These are phyloP conservation scores for Panzeria rudis DNA, from an alignment of 2,888 invertebrate species.

Conservation along the genomic window DNA sequence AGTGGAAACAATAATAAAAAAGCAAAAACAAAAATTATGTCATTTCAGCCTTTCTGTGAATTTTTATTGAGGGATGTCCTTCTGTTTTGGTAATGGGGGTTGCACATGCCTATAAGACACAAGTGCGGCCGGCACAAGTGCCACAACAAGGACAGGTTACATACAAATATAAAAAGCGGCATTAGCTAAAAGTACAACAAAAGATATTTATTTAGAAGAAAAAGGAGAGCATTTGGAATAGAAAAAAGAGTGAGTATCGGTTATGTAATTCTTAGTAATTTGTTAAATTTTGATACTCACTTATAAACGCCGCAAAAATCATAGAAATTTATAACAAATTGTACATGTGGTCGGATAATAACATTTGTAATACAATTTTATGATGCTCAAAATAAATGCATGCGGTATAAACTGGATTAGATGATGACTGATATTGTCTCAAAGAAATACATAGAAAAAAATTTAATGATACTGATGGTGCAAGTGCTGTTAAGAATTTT, in stretches of 20 bases:
- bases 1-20: constrained; percentile 54
- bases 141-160: constrained; percentile 53
- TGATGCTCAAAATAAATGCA: constrained; percentile 14
- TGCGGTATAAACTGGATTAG: constrained; percentile 2
- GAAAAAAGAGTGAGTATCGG: not conserved
- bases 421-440: constrained; percentile 49
- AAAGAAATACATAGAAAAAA: not conserved
- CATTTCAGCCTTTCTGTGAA: constrained; percentile 50
- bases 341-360: not conserved
- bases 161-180: constrained; percentile 48
- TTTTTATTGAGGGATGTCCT: constrained; percentile 17
- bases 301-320: constrained; percentile 65
- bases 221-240: constrained; percentile 25
- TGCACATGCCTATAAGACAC: constrained; percentile 66
- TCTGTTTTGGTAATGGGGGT: constrained; percentile 57
- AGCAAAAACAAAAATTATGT: constrained; percentile 68
- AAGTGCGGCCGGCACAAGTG: constrained; percentile 70
- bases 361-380: constrained; percentile 33
- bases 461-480: not conserved
- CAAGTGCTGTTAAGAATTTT: constrained; percentile 17
- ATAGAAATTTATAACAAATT: constrained; percentile 57
- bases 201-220: constrained; percentile 2
- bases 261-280: constrained; percentile 72
- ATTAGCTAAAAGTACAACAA: constrained; percentile 35
- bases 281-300: constrained; percentile 64